phyloP scores from a whole-genome alignment of 2,113 vertebrate genomes.

The Meles meles region DNA sequence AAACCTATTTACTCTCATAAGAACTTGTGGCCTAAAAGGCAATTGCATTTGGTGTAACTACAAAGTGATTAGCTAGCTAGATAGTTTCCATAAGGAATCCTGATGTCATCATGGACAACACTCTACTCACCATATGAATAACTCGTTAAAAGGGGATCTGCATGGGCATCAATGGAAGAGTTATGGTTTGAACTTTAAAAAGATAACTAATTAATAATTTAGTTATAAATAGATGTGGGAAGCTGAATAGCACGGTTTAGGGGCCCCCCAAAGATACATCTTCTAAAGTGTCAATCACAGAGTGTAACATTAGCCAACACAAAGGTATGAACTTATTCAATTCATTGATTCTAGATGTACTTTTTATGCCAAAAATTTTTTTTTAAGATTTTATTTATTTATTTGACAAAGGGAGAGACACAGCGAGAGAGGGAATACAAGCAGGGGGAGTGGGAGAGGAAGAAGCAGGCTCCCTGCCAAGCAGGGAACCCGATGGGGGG shows the following conservation, averaged over 20 bases:
- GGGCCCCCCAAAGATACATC: background rate
- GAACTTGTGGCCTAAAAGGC: conserved; percentile 1
- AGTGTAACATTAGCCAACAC: background rate
- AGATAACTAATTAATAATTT: conserved; percentile 21
- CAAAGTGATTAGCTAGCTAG: background rate
- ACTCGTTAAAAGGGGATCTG: conserved; percentile 39
- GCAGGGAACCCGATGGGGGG: too few relatives aligned
- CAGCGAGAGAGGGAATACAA: too few relatives aligned
- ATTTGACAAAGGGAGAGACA: too few relatives aligned
- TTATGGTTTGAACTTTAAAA: conserved; percentile 33
- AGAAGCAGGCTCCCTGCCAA: too few relatives aligned
- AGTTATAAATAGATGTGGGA: background rate
- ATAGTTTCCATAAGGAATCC: background rate
- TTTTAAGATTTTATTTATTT: too few relatives aligned
- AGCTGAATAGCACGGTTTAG: background rate
- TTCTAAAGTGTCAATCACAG: background rate
- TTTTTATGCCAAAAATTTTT: background rate
- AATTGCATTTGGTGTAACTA: background rate
- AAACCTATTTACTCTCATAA: background rate
- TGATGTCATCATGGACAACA: background rate
- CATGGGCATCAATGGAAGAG: background rate
- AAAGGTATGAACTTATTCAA: background rate
- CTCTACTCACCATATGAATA: background rate
- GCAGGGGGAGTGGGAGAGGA: too few relatives aligned
- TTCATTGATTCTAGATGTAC: conserved; percentile 6